These are phyloP conservation scores for Nebria salina DNA, from an alignment of 2,888 invertebrate genomes.

Conservation along the genomic window DNA sequence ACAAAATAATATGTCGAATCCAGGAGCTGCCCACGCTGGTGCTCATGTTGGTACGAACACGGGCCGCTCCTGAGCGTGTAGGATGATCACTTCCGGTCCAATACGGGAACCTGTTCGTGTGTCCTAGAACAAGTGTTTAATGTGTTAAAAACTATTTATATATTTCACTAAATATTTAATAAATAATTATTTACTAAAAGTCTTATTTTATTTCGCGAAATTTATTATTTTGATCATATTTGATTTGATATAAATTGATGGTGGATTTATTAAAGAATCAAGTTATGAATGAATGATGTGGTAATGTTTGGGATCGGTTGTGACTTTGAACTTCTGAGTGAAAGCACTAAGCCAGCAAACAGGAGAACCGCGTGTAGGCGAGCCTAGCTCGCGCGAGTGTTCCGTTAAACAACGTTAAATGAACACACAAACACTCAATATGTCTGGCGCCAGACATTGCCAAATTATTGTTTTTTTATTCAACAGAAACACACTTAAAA, in stretches of 20 bases:
- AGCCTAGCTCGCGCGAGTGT: not conserved
- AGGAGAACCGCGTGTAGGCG: slow-evolving; percentile 22
- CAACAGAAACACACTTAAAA: not conserved
- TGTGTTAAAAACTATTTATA: too few species aligned
- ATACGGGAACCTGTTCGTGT: not conserved
- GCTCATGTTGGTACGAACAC: not conserved
- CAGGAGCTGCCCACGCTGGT: slow-evolving; percentile 27
- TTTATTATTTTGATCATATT: too few species aligned
- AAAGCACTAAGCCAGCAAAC: slow-evolving; percentile 14
- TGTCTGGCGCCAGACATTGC: slow-evolving; percentile 30
- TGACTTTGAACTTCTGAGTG: slow-evolving; percentile 38
- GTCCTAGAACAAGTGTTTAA: slow-evolving; percentile 6
- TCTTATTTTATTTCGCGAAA: too few species aligned
- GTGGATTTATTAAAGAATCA: not conserved
- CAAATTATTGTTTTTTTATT: slow-evolving; percentile 32
- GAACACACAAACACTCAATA: slow-evolving; percentile 28
- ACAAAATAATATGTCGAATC: slow-evolving; percentile 42
- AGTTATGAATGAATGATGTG: slow-evolving; percentile 17
- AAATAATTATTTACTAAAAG: too few species aligned
- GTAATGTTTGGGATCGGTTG: slow-evolving; percentile 2
- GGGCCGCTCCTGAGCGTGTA: slow-evolving; percentile 9
- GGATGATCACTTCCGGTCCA: slow-evolving; percentile 9
- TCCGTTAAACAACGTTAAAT: slow-evolving; percentile 30
- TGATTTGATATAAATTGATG: too few species aligned
- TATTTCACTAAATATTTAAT: too few species aligned